phyloP scores from a whole-genome alignment of 2,113 vertebrate species.

The Solea solea region DNA sequence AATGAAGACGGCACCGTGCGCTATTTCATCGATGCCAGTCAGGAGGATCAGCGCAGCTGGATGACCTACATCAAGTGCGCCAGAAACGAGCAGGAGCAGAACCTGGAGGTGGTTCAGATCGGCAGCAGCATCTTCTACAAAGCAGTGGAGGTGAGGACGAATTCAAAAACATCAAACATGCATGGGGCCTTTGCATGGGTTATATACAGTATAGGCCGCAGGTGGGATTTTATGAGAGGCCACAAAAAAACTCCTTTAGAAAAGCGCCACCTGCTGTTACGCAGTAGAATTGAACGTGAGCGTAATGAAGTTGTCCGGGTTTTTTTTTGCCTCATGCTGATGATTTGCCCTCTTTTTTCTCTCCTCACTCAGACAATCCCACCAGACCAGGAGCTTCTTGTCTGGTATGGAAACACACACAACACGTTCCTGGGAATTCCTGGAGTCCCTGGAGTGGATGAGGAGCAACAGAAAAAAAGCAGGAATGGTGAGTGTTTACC shows the following conservation, averaged over 20 bases:
- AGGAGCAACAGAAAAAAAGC: slow-evolving; percentile 92
- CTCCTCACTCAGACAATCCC: slow-evolving; percentile 87
- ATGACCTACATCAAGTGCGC: slow-evolving; percentile 99
- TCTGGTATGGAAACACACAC: slow-evolving; percentile 97
- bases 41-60: slow-evolving; percentile 98
- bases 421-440: slow-evolving; percentile 97
- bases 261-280: slow-evolving; percentile 43
- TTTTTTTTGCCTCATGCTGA: too few species aligned
- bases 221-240: background rate
- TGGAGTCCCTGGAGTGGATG: slow-evolving; percentile 91
- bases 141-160: slow-evolving; percentile 87
- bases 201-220: too few species aligned
- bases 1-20: slow-evolving; percentile 93
- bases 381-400: slow-evolving; percentile 95
- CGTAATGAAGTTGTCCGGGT: background rate
- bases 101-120: slow-evolving; percentile 96
- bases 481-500: slow-evolving; percentile 84
- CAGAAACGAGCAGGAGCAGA: slow-evolving; percentile 96
- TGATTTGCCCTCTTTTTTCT: background rate
- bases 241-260: background rate
- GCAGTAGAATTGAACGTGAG: background rate
- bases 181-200: too few species aligned
- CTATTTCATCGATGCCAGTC: slow-evolving; percentile 96
- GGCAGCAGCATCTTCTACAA: slow-evolving; percentile 98
- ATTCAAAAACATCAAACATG: background rate